Evolutionary conservation across 2,888 invertebrate species (phyloP).

Genomic region (Drosophila kokeensis): DNA sequence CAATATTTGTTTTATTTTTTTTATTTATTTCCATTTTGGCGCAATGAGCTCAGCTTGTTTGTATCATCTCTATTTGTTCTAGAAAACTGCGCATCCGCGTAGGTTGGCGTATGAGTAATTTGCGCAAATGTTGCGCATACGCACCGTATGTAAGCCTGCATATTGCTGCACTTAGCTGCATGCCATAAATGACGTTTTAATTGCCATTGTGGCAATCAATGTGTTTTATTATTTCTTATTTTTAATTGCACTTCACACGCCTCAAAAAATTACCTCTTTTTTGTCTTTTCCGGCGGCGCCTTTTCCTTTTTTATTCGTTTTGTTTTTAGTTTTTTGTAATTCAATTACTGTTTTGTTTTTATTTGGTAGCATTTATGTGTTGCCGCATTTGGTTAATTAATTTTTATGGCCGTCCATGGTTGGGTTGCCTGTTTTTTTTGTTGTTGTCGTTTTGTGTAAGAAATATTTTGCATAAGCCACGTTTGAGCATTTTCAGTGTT

Average conservation of each 20-base stretch:
- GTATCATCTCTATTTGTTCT: constrained; percentile 55
- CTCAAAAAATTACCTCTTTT: constrained; percentile 27
- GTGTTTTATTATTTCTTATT: background rate
- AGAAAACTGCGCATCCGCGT: constrained; percentile 43
- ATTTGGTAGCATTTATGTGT: constrained; percentile 40
- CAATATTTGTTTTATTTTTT: constrained; percentile 40
- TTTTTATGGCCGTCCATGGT: constrained; percentile 46
- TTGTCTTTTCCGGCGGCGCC: constrained; percentile 53
- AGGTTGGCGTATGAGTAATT: constrained; percentile 67
- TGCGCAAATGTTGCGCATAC: constrained; percentile 47
- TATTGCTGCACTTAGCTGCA: constrained; percentile 26
- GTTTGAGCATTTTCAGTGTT: constrained; percentile 3
- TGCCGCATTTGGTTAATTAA: constrained; percentile 65
- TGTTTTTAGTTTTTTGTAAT: constrained; percentile 24
- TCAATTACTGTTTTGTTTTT: constrained; percentile 58
- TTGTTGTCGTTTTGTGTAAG: background rate
- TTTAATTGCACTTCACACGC: constrained; percentile 66
- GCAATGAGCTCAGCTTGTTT: constrained; percentile 68
- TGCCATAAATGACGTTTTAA: constrained; percentile 43
- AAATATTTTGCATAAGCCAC: constrained; percentile 25
- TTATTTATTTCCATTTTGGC: constrained; percentile 47
- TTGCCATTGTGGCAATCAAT: constrained; percentile 46
- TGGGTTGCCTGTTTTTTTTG: constrained; percentile 6
- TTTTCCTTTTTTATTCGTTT: constrained; percentile 51
- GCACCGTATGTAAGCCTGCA: constrained; percentile 39